A percentile compares a stretch with the other conserved stretches of the same genome.
phyloP scores from a whole-genome alignment of 2,113 vertebrate species.

The zebrafish (Danio rerio) region DNA sequence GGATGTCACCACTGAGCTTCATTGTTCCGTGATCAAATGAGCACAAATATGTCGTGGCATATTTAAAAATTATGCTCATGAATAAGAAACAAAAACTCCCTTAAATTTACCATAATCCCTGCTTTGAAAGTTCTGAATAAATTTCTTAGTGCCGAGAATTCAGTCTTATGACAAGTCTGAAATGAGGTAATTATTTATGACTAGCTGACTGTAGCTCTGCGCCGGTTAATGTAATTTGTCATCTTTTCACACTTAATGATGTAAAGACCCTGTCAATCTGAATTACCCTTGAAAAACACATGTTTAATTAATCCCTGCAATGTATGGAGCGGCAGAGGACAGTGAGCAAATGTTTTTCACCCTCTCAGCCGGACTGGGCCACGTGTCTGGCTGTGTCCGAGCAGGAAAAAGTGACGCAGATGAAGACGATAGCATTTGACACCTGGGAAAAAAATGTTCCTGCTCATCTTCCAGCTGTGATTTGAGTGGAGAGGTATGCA shows the following conservation, averaged over 20 bases:
- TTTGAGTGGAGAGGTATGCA: slow-evolving; percentile 64
- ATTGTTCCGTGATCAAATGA: slow-evolving; percentile 15
- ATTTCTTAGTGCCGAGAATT: not conserved
- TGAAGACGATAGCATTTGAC: slow-evolving; percentile 95
- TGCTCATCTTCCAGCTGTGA: slow-evolving; percentile 76
- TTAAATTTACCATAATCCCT: not conserved
- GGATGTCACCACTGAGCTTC: not conserved
- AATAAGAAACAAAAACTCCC: not conserved
- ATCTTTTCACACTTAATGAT: slow-evolving; percentile 68
- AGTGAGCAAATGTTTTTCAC: slow-evolving; percentile 87
- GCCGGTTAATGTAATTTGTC: slow-evolving; percentile 72
- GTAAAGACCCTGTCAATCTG: slow-evolving; percentile 73
- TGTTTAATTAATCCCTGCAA: slow-evolving; percentile 72
- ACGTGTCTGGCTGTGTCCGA: slow-evolving; percentile 77
- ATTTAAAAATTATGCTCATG: slow-evolving; percentile 4
- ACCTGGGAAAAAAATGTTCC: slow-evolving; percentile 91
- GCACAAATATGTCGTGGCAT: slow-evolving; percentile 6
- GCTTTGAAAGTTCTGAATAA: not conserved
- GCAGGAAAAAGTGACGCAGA: slow-evolving; percentile 81
- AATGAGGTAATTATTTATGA: slow-evolving; percentile 4
- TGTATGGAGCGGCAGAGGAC: slow-evolving; percentile 84
- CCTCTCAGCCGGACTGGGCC: slow-evolving; percentile 88
- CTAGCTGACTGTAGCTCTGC: slow-evolving; percentile 44
- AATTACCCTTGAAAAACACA: slow-evolving; percentile 65
- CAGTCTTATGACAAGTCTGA: slow-evolving; percentile 2